phyloP scores from a whole-genome alignment of 2,888 invertebrate genomes.

The Torymus tubicola region DNA sequence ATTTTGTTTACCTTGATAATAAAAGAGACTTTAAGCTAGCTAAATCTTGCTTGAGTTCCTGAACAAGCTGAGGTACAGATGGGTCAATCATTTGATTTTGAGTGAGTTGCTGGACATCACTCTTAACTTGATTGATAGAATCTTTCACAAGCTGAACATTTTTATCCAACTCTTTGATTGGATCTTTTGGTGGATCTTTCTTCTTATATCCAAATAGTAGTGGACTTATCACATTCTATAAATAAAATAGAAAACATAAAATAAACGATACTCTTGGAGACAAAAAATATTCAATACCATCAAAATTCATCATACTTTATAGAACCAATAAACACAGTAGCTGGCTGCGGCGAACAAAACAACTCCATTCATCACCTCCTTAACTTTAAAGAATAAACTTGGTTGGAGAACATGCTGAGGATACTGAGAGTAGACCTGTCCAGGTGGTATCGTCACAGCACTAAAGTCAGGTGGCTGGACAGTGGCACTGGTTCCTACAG shows the following conservation, averaged over 20 bases:
- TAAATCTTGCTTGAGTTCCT: conserved; percentile 73
- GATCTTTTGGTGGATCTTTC: conserved; percentile 82
- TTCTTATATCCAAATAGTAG: conserved; percentile 84
- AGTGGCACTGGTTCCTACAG: conserved; percentile 10
- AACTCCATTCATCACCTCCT: conserved; percentile 84
- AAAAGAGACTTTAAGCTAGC: conserved; percentile 74
- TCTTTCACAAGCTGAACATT: conserved; percentile 83
- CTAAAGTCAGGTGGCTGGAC: conserved; percentile 63
- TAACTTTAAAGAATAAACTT: conserved; percentile 78
- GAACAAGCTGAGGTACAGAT: conserved; percentile 71
- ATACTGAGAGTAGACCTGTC: conserved; percentile 62
- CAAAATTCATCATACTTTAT: conserved; percentile 81
- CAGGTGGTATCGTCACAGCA: conserved; percentile 67
- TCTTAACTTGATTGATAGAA: conserved; percentile 82
- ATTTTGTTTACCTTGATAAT: conserved; percentile 69
- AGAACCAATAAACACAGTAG: conserved; percentile 88
- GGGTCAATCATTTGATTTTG: conserved; percentile 69
- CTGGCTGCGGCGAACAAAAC: conserved; percentile 87
- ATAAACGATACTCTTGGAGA: background rate
- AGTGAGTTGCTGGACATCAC: conserved; percentile 79
- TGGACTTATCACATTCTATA: conserved; percentile 81
- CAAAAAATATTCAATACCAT: conserved; percentile 4
- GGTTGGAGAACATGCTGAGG: conserved; percentile 69
- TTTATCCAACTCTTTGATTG: conserved; percentile 83
- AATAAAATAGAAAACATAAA: conserved; percentile 48